phyloP scores from a whole-genome alignment of 2,888 invertebrate species.

The Sclerodermus sp. region DNA sequence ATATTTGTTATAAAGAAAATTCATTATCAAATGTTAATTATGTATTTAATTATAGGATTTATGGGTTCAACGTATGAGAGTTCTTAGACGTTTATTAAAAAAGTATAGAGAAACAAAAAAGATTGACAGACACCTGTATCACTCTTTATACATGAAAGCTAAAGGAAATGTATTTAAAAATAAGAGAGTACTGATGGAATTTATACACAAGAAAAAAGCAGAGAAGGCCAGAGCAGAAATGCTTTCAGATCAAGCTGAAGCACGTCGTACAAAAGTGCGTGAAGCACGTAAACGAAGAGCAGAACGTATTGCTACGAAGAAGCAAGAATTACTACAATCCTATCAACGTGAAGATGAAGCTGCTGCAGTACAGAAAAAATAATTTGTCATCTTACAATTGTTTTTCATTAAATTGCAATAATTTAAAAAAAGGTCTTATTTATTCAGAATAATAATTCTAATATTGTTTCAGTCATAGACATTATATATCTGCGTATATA shows the following conservation, averaged over 20 bases:
- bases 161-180: slow-evolving; percentile 99
- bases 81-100: slow-evolving; percentile 90
- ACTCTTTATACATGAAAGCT: slow-evolving; percentile 97
- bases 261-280: slow-evolving; percentile 93
- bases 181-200: slow-evolving; percentile 99
- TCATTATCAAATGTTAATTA: neutral
- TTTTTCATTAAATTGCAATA: too few relatives aligned
- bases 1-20: too few relatives aligned
- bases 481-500: too few relatives aligned
- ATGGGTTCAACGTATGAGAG: slow-evolving; percentile 96
- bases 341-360: slow-evolving; percentile 88
- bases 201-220: slow-evolving; percentile 99
- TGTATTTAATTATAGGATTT: slow-evolving; percentile 63
- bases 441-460: too few relatives aligned
- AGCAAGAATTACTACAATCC: slow-evolving; percentile 85
- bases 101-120: slow-evolving; percentile 98
- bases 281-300: slow-evolving; percentile 97
- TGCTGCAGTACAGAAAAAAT: slow-evolving; percentile 70
- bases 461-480: too few relatives aligned
- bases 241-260: slow-evolving; percentile 97
- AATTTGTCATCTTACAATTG: too few relatives aligned
- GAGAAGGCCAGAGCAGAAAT: slow-evolving; percentile 98
- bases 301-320: slow-evolving; percentile 92
- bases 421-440: too few relatives aligned
- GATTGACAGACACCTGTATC: slow-evolving; percentile 98